Percentiles rank a stretch among this genome's conserved stretches.
Conservation (phyloP, 2,888 invertebrate species). For the Drosophila monieri region DNA sequence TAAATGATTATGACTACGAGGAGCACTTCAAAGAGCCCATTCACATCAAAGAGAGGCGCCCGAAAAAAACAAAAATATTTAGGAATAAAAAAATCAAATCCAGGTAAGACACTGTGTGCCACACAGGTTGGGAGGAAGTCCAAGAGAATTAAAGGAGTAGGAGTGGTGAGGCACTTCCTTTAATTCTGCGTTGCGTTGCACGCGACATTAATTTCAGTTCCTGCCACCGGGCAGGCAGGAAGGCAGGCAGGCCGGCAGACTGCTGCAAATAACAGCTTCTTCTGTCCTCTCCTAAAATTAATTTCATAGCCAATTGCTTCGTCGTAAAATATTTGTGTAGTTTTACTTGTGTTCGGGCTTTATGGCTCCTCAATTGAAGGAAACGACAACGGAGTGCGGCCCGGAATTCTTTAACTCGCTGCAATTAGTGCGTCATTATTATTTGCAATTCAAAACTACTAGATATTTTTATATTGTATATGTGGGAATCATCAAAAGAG, state of each 20-base stretch:
- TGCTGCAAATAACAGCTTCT: slow-evolving; percentile 46
- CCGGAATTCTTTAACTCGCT: slow-evolving; percentile 48
- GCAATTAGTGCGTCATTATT: slow-evolving; percentile 78
- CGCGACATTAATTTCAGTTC: slow-evolving; percentile 77
- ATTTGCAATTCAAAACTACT: slow-evolving; percentile 71
- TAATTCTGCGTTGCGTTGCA: slow-evolving; percentile 52
- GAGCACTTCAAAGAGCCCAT: slow-evolving; percentile 42
- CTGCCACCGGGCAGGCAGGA: slow-evolving; percentile 22
- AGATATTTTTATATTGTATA: slow-evolving; percentile 10
- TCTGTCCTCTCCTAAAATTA: slow-evolving; percentile 64
- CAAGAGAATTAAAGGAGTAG: neutral
- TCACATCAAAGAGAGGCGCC: slow-evolving; percentile 34
- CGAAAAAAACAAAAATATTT: neutral
- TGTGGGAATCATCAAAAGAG: slow-evolving; percentile 58
- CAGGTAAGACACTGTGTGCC: slow-evolving; percentile 44
- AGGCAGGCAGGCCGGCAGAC: neutral
- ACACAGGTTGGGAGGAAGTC: slow-evolving; percentile 47
- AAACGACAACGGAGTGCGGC: slow-evolving; percentile 35
- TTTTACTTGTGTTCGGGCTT: slow-evolving; percentile 35
- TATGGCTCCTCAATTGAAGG: slow-evolving; percentile 65
- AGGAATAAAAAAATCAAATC: neutral
- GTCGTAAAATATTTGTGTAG: slow-evolving; percentile 60
- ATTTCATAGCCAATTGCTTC: slow-evolving; percentile 75
- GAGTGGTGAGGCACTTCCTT: slow-evolving; percentile 22
- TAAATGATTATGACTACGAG: slow-evolving; percentile 47